Evolutionary conservation across 1,140 invertebrate genomes (phyloP), one percentile per base, ranked within the genome.

Genomic region (Neotoxoptera formosana): DNA sequence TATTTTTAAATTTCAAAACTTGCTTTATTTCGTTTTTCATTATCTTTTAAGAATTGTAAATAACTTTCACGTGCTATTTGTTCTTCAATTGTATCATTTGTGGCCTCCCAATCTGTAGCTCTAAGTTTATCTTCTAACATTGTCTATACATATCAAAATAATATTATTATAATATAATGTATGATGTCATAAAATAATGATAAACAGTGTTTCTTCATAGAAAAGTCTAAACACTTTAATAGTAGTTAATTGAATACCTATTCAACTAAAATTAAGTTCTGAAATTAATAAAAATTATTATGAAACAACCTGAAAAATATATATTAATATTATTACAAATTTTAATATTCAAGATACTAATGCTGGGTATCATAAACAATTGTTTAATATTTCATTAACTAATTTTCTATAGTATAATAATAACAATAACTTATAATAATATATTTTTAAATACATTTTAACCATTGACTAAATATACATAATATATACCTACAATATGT

Each of bases 61-160:
- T 99, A 99, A 93, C 98, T 98, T 95, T 99, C 98, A 48, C 97
- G 95, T 1, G 98, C 98, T 30, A 98, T 97, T 96, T 99, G 98
- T 95, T 99, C 98, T 95, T 98, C 97, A 93, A 99, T 98, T 48
- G 97, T 97, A 95, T 99, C 98, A 95, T 98, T 98, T 2, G 98
- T 99, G 25, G 98, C 97, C 95, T 99, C 98, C 98, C 98, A 99
- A 95, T 99, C 98, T 81, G 98, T 98, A 86, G 98, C 98, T 95
- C 97, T 96, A 48, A 99, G 95, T 95, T 99, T 99, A 95, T 99
- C 98, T 95, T 99, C 97, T 91, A 99, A 95, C 98, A 99, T 99
- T 7, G 98, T 97, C 96, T 98, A 94, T 83, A 94, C 94, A 67
- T 17, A 67, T 94, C 94, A 93, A 36, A 88, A 53, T 53, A 21